These are phyloP conservation scores for Ophioninae sp. DNA, from an alignment of 2,888 invertebrate genomes.

Conservation along the genomic window DNA sequence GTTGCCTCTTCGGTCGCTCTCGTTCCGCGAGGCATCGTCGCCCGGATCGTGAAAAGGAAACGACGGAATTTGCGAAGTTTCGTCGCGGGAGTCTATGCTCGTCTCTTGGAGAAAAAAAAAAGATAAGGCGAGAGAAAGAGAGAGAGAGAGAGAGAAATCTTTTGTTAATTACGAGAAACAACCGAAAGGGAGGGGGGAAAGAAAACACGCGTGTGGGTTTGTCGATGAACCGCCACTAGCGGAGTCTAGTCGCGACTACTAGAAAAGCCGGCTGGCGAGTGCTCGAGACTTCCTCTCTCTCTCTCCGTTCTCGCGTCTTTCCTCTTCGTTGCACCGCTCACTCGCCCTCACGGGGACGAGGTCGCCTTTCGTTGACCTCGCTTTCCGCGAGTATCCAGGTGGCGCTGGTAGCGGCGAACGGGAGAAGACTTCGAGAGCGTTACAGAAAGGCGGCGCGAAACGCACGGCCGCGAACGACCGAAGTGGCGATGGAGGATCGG, in stretches of 20 bases:
- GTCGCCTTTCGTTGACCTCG: constrained; percentile 61
- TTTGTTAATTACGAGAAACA: neutral
- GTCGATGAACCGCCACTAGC: constrained; percentile 35
- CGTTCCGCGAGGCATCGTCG: constrained; percentile 25
- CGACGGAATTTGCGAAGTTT: neutral
- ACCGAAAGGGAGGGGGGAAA: constrained; percentile 25
- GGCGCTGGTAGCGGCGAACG: constrained; percentile 43
- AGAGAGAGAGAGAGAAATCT: neutral
- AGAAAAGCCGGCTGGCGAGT: constrained; percentile 50
- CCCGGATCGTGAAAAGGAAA: constrained; percentile 8
- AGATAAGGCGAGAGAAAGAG: too few relatives aligned
- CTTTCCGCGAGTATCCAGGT: constrained; percentile 50
- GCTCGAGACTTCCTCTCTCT: constrained; percentile 32
- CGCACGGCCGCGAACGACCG: neutral
- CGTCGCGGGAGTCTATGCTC: neutral
- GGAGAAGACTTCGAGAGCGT: constrained; percentile 17
- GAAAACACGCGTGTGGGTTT: constrained; percentile 46
- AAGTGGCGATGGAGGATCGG: neutral
- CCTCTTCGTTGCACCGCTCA: constrained; percentile 49
- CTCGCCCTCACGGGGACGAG: constrained; percentile 61
- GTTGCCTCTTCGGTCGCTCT: neutral
- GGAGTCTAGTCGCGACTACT: constrained; percentile 64
- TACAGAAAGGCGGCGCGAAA: neutral
- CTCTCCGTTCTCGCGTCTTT: constrained; percentile 8
- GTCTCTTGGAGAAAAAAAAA: neutral